Evolutionary conservation across 2,888 invertebrate species (phyloP), one percentile per base, ranked within the genome.

Genomic region (Heliconius sara): DNA sequence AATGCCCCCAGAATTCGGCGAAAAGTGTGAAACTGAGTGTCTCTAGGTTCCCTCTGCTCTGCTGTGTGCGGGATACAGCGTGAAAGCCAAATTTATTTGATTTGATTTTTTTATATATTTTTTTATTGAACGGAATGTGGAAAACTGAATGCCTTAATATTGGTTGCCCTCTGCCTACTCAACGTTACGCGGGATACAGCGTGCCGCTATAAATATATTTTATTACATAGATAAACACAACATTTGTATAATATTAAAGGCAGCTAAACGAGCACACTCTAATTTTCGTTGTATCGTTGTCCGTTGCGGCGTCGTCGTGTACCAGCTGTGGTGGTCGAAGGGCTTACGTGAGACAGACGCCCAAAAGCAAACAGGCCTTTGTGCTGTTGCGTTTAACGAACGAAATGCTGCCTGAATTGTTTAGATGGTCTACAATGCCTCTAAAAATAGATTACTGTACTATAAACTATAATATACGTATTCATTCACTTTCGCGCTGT

Each of bases 251-350:
- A 70, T 43, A 19, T 70, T 43, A 39, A 34, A 78, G 52, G 25
- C 19, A 27, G 65, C 57, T 34, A 34, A 72, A 52, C 19, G n/a
- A 57, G 57, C 57, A 22, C 2, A 65, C 52, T 65, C 73, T 78
- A 52, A 78, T 78, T 78, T 78, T 57, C 27, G 60, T 43, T 57
- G 66, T 57, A 71, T 73, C 22, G 63, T 66, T 66, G 73, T 57
- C 57, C 72, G 73, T 72, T 57, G 72, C 57, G 39, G 72, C 57
- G 66, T 78, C 66, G 72, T 67, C 78, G 30, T 63, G 63, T 66
- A 72, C 72, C 70, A 65, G 78, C 72, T 73, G 70, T 39, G 34
- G 52, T 72, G 70, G 66, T 67, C 57, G 66, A 73, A 78, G 78
- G 78, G 78, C 66, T 63, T 34, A 65, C 67, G 78, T 57, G 65